phyloP scores from a whole-genome alignment of 1,140 invertebrate genomes.

The Lutraria rhynchaena region DNA sequence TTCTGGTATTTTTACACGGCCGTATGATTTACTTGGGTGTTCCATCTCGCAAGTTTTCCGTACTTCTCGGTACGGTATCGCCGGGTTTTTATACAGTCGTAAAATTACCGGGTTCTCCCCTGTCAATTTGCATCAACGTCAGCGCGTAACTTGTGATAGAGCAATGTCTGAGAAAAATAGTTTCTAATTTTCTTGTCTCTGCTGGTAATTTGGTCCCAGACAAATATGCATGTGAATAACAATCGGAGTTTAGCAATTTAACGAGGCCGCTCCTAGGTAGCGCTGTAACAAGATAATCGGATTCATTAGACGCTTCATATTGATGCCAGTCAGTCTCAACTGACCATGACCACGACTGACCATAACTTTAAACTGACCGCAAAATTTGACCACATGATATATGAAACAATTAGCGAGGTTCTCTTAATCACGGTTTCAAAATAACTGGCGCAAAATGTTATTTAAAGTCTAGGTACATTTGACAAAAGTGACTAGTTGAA shows the following conservation, averaged over 20 bases:
- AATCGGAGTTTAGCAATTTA: constrained; percentile 6
- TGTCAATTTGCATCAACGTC: constrained; percentile 52
- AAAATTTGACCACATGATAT: too few species aligned
- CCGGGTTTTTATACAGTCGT: constrained; percentile 54
- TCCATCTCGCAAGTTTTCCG: constrained; percentile 35
- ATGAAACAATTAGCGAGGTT: too few species aligned
- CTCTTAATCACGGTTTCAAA: too few species aligned
- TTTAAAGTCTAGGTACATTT: too few species aligned
- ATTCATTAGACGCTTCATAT: too few species aligned
- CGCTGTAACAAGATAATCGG: too few species aligned
- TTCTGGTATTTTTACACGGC: constrained; percentile 12
- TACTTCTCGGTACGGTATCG: background rate
- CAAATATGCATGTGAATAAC: constrained; percentile 39
- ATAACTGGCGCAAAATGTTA: too few species aligned
- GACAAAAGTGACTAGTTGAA: too few species aligned
- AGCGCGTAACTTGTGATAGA: constrained; percentile 34
- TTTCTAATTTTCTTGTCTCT: constrained; percentile 57
- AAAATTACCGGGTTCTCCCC: constrained; percentile 39
- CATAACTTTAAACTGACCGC: too few species aligned
- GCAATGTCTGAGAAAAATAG: constrained; percentile 48
- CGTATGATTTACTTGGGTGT: constrained; percentile 51
- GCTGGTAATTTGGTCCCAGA: constrained; percentile 37
- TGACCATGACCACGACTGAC: too few species aligned
- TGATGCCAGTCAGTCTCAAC: too few species aligned
- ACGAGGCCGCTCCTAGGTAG: background rate